phyloP scores from a whole-genome alignment of 2,113 vertebrate genomes.

The Labeo rohita region DNA sequence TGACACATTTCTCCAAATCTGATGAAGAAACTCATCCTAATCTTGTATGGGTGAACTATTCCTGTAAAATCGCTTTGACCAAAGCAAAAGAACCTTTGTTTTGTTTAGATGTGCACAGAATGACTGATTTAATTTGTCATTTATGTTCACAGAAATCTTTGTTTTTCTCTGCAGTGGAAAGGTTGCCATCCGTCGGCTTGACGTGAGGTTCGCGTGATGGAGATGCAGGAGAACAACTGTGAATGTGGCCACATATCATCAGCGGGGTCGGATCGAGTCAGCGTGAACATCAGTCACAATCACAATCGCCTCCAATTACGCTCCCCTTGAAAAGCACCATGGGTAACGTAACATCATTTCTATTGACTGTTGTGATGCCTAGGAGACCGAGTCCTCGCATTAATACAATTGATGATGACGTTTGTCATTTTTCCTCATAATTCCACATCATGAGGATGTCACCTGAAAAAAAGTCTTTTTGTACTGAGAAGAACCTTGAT shows the following conservation, averaged over 20 bases:
- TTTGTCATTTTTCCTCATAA: conserved; percentile 36
- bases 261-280: conserved; percentile 38
- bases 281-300: conserved; percentile 49
- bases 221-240: conserved; percentile 36
- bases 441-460: conserved; percentile 17
- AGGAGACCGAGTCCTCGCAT: conserved; percentile 39
- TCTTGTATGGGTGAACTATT: too few species aligned
- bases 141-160: too few species aligned
- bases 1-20: too few species aligned
- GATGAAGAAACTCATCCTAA: too few species aligned
- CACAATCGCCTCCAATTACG: conserved; percentile 57
- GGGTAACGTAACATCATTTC: conserved; percentile 53
- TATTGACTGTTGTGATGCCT: conserved; percentile 53
- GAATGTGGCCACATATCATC: conserved; percentile 59
- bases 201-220: background rate
- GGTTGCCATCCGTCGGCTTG: background rate
- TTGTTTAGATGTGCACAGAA: background rate
- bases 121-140: background rate
- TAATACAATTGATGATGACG: conserved; percentile 54
- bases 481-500: background rate
- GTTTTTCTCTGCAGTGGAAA: background rate
- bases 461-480: background rate
- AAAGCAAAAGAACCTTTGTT: background rate
- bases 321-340: conserved; percentile 51
- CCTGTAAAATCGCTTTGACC: background rate